A percentile compares a stretch with the other conserved stretches of the same genome.
Evolutionary conservation across 2,113 vertebrate species (phyloP).

Genomic region (Oryzias celebensis): DNA sequence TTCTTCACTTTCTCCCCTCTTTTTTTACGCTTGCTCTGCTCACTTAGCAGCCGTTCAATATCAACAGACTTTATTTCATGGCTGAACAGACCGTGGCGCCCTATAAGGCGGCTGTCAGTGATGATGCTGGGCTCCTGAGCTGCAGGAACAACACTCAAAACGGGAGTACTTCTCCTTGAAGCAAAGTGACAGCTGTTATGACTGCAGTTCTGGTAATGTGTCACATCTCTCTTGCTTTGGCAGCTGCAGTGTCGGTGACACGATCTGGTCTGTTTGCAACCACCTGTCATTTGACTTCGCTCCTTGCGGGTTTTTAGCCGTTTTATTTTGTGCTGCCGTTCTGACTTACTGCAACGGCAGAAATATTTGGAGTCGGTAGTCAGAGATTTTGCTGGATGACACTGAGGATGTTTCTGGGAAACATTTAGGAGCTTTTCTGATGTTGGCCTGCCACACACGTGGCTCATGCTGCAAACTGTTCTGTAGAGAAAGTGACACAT

Average conservation of each 20-base stretch:
- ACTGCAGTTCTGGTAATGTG: constrained; percentile 23
- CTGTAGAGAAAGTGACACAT: constrained; percentile 24
- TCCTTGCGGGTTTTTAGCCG: constrained; percentile 76
- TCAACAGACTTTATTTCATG: constrained; percentile 79
- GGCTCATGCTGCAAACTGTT: constrained; percentile 54
- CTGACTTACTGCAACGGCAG: constrained; percentile 1
- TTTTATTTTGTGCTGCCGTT: constrained; percentile 60
- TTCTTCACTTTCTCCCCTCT: constrained; percentile 4
- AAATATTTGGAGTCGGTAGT: constrained; percentile 17
- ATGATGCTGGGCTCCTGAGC: constrained; percentile 73
- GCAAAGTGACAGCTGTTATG: constrained; percentile 16
- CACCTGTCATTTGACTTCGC: constrained; percentile 53
- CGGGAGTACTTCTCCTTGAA: constrained; percentile 29
- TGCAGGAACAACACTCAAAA: constrained; percentile 29
- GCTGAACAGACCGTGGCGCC: constrained; percentile 79
- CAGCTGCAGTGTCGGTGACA: constrained; percentile 13
- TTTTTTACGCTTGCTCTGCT: constrained; percentile 40
- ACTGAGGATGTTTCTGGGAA: constrained; percentile 27
- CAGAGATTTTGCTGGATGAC: neutral
- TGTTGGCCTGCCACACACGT: constrained; percentile 16
- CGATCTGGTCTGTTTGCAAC: constrained; percentile 26
- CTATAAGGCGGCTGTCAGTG: constrained; percentile 75
- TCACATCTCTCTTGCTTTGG: constrained; percentile 32
- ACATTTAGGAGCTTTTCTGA: constrained; percentile 25
- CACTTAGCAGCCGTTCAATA: constrained; percentile 73